Percentiles rank a stretch among this genome's conserved stretches.
phyloP scores from a whole-genome alignment of 2,113 vertebrate genomes.

The Rhynchomys soricoides region DNA sequence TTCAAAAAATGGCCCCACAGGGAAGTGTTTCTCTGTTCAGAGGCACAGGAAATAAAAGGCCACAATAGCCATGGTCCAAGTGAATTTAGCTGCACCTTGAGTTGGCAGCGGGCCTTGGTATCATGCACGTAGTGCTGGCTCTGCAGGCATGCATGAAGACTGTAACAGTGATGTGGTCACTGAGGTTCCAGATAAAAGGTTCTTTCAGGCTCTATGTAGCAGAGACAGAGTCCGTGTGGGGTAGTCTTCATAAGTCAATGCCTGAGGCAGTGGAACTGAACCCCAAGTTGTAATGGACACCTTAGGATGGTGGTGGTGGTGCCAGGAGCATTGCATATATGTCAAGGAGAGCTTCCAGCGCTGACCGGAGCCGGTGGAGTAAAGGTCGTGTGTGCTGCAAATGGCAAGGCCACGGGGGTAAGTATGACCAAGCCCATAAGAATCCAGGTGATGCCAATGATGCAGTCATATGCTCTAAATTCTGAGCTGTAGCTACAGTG shows the following conservation, averaged over 20 bases:
- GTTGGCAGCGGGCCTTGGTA: background rate
- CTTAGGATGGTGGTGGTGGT: background rate
- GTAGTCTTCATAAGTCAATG: background rate
- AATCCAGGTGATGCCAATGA: background rate
- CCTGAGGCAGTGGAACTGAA: background rate
- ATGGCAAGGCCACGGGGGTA: background rate
- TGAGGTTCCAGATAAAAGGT: too few relatives aligned
- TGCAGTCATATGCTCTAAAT: too few relatives aligned
- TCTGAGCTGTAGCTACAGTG: background rate
- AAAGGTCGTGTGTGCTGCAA: background rate
- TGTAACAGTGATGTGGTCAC: background rate
- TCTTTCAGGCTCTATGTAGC: background rate
- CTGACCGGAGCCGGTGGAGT: background rate
- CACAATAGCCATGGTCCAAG: background rate
- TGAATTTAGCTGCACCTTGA: background rate
- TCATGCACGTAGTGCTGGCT: background rate
- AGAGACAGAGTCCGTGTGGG: background rate
- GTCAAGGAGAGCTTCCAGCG: background rate
- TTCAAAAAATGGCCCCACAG: background rate
- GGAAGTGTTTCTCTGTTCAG: background rate
- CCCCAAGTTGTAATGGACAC: too few relatives aligned
- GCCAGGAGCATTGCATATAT: background rate
- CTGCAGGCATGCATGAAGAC: background rate
- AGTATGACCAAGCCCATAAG: background rate
- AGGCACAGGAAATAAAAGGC: background rate